These are phyloP conservation scores for Ascidia mentula DNA, from an alignment of 23 tunicate species.

Conservation along the genomic window DNA sequence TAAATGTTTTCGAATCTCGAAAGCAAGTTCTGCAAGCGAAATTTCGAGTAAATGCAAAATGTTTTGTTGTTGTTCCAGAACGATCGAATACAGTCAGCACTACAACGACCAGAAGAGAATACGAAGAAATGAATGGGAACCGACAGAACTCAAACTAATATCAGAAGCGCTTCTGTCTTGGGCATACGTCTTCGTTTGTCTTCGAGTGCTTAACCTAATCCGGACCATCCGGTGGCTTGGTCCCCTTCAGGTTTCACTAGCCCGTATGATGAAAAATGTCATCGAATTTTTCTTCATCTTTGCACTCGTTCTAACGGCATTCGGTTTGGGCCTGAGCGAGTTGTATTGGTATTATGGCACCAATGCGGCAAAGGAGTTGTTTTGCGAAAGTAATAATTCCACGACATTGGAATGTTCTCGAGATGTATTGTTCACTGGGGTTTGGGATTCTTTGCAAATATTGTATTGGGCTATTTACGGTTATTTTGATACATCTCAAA, in stretches of 20 bases:
- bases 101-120: neutral
- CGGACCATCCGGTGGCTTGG: constrained; percentile 56
- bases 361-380: constrained; percentile 23
- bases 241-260: constrained; percentile 78
- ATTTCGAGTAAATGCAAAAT: too few relatives aligned
- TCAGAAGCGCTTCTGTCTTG: constrained; percentile 48
- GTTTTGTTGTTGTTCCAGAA: too few relatives aligned
- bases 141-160: constrained; percentile 43
- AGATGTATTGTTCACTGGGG: constrained; percentile 16
- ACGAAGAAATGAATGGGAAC: constrained; percentile 47
- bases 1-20: too few relatives aligned
- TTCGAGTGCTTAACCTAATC: constrained; percentile 51
- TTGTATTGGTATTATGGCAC: constrained; percentile 85
- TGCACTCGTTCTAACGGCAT: constrained; percentile 56
- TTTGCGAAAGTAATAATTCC: neutral
- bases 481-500: constrained; percentile 24
- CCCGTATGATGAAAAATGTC: constrained; percentile 64
- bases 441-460: constrained; percentile 21
- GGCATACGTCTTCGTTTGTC: constrained; percentile 73
- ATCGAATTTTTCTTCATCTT: constrained; percentile 71
- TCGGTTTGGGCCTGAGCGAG: constrained; percentile 77
- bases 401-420: neutral
- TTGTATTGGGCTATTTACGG: constrained; percentile 86
- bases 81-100: constrained; percentile 20
- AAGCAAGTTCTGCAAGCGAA: too few relatives aligned